Base-by-base conservation (phyloP, 2,888 invertebrate species). In the Imbricaverruca yamaguchii region DNA sequence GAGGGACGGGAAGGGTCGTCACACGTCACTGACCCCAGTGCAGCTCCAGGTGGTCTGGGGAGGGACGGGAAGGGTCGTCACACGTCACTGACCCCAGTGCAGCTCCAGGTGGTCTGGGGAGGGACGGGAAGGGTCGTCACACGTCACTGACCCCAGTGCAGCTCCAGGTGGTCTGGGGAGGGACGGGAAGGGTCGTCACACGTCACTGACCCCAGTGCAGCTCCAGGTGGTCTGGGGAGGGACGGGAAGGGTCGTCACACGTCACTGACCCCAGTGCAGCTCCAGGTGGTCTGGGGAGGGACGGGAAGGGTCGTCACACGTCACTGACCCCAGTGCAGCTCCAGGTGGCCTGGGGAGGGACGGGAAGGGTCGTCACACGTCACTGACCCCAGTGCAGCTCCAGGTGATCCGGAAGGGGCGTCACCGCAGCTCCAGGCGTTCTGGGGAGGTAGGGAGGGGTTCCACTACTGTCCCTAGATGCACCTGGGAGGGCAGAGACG, bases 31-130 rank as follows among this genome's bases (percentile, higher is more conserved):
- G 23, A 78, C 78, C 21, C 23, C 78, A 53, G n/a, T n/a, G 39
- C n/a, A 78, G 12, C 56, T 77, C 77, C 77, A 77, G 77, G 56
- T 77, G 77, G 77, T 77, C 77, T 77, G 77, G 63, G 1, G 18
- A 25, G 8, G 39, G 55, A n/a, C 53, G 21, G 56, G 8, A n/a
- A 25, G 13, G 78, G 78, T 53, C 53, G 13, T 21, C 11, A 56
- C 25, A 56, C 12, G 55, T 56, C 53, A 53, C 53, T n/a, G 23
- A 78, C 78, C 21, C 23, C 78, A 53, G n/a, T n/a, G 39, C n/a
- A 78, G 12, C 56, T 77, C 77, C 77, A 77, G 77, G 56, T 77
- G 77, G 77, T 77, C 77, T 77, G 77, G 63, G 1, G 18, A 25
- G 8, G 39, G 55, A n/a, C 53, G 21, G 56, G 8, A n/a, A 25